phyloP scores from a whole-genome alignment of 1,140 invertebrate genomes.

The Trissolcus basalis region DNA sequence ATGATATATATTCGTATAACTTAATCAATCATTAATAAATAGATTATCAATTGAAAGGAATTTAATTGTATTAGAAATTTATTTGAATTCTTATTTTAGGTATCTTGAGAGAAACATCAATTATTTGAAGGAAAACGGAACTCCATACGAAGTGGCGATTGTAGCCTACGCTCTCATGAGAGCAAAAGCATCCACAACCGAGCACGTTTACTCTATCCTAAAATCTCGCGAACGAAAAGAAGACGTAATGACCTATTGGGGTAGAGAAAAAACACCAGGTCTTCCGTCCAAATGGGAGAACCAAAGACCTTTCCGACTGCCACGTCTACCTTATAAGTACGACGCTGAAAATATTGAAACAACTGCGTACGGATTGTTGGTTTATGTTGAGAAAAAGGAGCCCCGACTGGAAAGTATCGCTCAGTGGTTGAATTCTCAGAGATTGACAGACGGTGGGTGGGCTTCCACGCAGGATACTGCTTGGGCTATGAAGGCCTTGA shows the following conservation, averaged over 20 bases:
- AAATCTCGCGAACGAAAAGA: conserved; percentile 80
- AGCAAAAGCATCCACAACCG: conserved; percentile 86
- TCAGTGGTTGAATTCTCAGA: conserved; percentile 93
- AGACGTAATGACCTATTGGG: conserved; percentile 91
- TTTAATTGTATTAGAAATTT: too few relatives aligned
- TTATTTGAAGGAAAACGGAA: conserved; percentile 81
- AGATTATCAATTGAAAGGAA: too few relatives aligned
- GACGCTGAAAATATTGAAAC: conserved; percentile 95
- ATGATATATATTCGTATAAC: too few relatives aligned
- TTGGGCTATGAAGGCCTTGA: conserved; percentile 91
- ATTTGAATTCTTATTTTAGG: conserved; percentile 53
- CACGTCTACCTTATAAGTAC: conserved; percentile 89
- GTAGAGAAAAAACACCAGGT: conserved; percentile 83
- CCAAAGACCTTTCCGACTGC: conserved; percentile 92
- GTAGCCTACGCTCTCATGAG: conserved; percentile 90
- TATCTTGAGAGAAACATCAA: conserved; percentile 92
- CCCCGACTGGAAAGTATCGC: conserved; percentile 89
- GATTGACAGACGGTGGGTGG: conserved; percentile 95
- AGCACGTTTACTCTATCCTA: conserved; percentile 87
- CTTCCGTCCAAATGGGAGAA: conserved; percentile 91
- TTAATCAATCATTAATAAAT: too few relatives aligned
- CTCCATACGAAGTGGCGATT: conserved; percentile 90
- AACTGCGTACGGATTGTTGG: conserved; percentile 93
- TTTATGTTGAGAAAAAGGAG: conserved; percentile 88
- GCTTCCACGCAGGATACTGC: conserved; percentile 95